Evolutionary conservation across 2,888 invertebrate species (phyloP).

Genomic region (Callyntrura guangdongensis): DNA sequence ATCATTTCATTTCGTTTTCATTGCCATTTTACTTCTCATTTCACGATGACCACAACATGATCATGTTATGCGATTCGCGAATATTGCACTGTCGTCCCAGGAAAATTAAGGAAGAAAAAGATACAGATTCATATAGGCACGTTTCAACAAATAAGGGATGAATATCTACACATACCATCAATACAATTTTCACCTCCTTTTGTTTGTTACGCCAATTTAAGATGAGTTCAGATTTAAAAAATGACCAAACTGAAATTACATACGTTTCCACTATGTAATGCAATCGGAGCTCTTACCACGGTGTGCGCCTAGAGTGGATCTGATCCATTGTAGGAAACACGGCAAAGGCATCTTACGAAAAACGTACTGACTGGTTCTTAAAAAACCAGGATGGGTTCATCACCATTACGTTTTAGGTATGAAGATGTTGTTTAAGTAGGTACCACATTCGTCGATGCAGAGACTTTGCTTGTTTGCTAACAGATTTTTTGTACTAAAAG

Average conservation of each 20-base stretch:
- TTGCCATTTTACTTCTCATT: conserved; percentile 8
- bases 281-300: not conserved
- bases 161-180: not conserved
- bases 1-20: conserved; percentile 26
- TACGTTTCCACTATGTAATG: not conserved
- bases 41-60: not conserved
- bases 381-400: too few species aligned
- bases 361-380: too few species aligned
- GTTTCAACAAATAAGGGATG: not conserved
- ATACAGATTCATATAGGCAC: not conserved
- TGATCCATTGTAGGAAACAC: too few species aligned
- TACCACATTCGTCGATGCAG: too few species aligned
- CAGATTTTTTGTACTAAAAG: not conserved
- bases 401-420: too few species aligned
- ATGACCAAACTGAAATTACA: conserved; percentile 19
- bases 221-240: conserved; percentile 27
- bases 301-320: not conserved
- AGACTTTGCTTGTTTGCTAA: too few species aligned
- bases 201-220: not conserved
- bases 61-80: conserved; percentile 11
- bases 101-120: not conserved
- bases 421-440: too few species aligned
- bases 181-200: not conserved
- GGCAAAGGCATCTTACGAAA: too few species aligned
- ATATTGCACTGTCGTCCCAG: not conserved